Conservation (phyloP, 2,113 vertebrate genomes). For the Genyomyrus donnyi region DNA sequence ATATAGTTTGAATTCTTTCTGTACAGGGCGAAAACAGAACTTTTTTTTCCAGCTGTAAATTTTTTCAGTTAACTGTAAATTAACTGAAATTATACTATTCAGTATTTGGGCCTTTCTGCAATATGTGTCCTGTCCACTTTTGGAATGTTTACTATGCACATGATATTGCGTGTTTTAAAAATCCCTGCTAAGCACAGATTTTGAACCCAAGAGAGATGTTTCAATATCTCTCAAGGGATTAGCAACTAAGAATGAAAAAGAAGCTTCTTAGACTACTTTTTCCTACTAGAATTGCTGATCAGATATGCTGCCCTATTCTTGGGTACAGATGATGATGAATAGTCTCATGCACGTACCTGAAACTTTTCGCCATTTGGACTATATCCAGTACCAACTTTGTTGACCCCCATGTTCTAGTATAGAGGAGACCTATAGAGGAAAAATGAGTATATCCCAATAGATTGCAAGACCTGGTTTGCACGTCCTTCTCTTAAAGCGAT, state of each 20-base stretch:
- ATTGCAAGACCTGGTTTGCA: neutral
- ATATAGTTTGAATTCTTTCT: neutral
- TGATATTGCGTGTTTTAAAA: neutral
- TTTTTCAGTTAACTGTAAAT: neutral
- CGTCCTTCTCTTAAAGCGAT: neutral
- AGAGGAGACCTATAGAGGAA: neutral
- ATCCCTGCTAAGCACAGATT: neutral
- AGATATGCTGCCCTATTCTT: neutral
- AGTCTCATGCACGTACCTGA: neutral
- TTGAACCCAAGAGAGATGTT: neutral
- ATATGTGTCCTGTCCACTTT: neutral
- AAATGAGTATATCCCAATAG: neutral
- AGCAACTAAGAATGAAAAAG: neutral
- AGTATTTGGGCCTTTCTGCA: neutral
- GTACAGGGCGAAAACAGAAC: neutral
- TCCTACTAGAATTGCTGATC: neutral
- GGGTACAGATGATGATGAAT: neutral
- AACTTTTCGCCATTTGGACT: neutral
- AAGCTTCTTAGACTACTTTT: neutral
- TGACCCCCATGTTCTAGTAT: neutral
- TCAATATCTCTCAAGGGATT: neutral
- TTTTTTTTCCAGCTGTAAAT: neutral
- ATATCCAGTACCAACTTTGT: slow-evolving; percentile 2
- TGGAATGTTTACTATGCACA: neutral
- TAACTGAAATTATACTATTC: neutral